Evolutionary conservation across 2,113 vertebrate species (phyloP).

Genomic region (Bothrops jararaca): DNA sequence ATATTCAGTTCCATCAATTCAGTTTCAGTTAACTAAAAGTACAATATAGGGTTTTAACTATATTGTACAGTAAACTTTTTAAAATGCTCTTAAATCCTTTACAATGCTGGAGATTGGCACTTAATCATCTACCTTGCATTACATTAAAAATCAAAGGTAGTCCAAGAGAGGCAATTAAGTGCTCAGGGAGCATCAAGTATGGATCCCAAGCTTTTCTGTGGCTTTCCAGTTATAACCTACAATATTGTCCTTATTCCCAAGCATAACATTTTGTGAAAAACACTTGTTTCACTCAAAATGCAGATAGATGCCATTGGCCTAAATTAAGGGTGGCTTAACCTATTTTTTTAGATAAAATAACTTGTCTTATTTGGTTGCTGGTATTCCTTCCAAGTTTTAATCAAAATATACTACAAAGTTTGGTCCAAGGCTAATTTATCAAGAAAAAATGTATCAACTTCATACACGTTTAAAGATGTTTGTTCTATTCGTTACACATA

Average conservation of each 20-base stretch:
- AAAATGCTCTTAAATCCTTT: not conserved
- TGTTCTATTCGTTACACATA: not conserved
- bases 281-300: not conserved
- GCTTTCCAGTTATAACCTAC: not conserved
- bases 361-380: not conserved
- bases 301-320: not conserved
- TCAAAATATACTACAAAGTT: not conserved
- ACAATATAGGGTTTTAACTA: not conserved
- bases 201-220: not conserved
- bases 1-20: not conserved
- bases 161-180: not conserved
- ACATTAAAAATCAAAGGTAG: not conserved
- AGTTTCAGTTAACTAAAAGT: fast-evolving
- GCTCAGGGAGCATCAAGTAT: not conserved
- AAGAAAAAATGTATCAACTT: not conserved
- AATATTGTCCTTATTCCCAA: not conserved
- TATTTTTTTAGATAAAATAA: not conserved
- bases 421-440: not conserved
- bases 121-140: not conserved
- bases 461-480: not conserved
- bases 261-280: not conserved
- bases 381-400: not conserved
- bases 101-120: not conserved
- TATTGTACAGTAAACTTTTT: not conserved
- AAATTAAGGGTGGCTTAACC: not conserved